A percentile compares a stretch with the other conserved stretches of the same genome.
Evolutionary conservation across 2,113 vertebrate species (phyloP).

Genomic region (Polyodon spathula): DNA sequence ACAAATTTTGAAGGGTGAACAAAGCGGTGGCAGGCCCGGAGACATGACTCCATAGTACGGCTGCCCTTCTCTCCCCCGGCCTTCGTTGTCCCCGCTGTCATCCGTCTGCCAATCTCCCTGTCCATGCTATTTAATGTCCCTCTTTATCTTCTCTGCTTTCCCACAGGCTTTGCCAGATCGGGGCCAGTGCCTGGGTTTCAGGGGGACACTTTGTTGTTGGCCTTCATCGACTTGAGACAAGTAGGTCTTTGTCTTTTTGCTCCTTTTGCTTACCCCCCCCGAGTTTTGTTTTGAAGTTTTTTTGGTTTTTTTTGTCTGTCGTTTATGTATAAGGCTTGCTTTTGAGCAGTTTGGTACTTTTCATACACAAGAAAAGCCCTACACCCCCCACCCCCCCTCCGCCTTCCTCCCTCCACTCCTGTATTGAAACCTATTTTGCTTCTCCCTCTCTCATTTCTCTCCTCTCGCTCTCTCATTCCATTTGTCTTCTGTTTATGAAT

Average conservation of each 20-base stretch:
- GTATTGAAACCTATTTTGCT: constrained; percentile 28
- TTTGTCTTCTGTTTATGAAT: constrained; percentile 22
- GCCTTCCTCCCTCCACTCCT: background rate
- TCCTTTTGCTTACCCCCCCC: constrained; percentile 40
- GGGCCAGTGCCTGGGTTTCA: constrained; percentile 99
- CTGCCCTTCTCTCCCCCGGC: constrained; percentile 70
- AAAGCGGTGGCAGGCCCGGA: constrained; percentile 72
- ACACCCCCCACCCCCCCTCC: background rate
- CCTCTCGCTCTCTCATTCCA: constrained; percentile 27
- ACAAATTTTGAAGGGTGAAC: constrained; percentile 76
- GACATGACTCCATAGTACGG: constrained; percentile 82
- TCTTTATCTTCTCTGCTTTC: constrained; percentile 95
- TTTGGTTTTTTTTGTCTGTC: background rate
- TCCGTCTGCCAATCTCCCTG: constrained; percentile 98
- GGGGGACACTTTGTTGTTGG: constrained; percentile 99
- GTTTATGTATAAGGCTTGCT: background rate
- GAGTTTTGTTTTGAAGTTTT: background rate
- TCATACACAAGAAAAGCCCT: constrained; percentile 1
- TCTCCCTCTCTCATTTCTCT: constrained; percentile 20
- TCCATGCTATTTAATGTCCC: constrained; percentile 88
- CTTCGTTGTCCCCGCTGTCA: constrained; percentile 88
- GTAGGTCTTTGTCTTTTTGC: constrained; percentile 92
- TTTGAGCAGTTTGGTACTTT: constrained; percentile 4
- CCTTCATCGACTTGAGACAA: constrained; percentile 99
- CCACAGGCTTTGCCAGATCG: constrained; percentile 99